Base-by-base conservation (phyloP, 2,113 vertebrate species). In the Pitta sordida region DNA sequence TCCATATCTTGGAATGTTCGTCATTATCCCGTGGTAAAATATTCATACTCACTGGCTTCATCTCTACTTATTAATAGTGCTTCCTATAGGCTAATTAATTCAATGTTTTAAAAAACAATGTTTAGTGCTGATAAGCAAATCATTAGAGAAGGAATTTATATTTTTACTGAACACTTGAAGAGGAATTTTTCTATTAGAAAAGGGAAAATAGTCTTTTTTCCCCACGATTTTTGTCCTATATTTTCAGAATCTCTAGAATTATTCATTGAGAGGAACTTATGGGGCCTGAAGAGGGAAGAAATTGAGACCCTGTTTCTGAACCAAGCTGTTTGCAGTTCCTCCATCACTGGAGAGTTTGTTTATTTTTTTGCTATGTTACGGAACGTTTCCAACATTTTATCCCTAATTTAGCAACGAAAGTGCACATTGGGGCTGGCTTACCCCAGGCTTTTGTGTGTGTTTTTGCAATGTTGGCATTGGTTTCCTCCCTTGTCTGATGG, bases 361-460 rank as follows among this genome's bases (percentile, higher is more conserved):
- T 88, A 52, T 46, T 76, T 94, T 94, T 94, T 82, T 86, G 71
- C 71, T 69, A 34, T 15, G 30, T 83, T 44, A 70, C 60, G 82
- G 87, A 79, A 44, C 22, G 15, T 83, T 88, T 94, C 93, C 93
- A 94, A 88, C 30, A 92, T 90, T 90, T 95, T 88, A 69, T 91
- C 82, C 82, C 59, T 90, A 86, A 88, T 96, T 94, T 94, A 96
- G 84, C 94, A 93, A 79, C 76, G 48, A 12, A 94, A 96, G 82
- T 87, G 67, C 39, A 39, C 51, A 80, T 78, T 81, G 81, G 58
- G 24, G 53, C 62, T 94, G 89, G 87, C 68, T 95, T 85, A 85
- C 63, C n/a, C 78, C 49, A 53, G 78, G 70, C 82, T 93, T 85
- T 94, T 79, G 29, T 90, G 81, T 87, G 49, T 83, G 30, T 85